phyloP scores from a whole-genome alignment of 1,140 invertebrate genomes.

The Leptestheria dahalacensis region DNA sequence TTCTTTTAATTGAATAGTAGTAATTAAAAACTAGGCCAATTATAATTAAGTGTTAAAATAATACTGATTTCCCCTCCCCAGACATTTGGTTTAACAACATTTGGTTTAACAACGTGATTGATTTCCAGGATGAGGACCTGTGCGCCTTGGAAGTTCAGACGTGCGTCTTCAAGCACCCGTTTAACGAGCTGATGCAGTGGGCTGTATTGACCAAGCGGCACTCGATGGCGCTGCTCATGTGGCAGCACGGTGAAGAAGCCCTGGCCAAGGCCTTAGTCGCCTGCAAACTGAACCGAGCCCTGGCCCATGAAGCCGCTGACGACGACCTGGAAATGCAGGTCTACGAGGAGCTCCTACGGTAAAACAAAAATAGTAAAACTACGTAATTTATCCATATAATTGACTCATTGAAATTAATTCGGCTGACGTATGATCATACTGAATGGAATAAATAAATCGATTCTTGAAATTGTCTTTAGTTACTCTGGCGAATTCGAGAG shows the following conservation, averaged over 20 bases:
- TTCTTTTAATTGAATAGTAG: too few relatives aligned
- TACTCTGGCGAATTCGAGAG: slow-evolving; percentile 78
- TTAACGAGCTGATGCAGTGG: slow-evolving; percentile 87
- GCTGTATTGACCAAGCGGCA: slow-evolving; percentile 90
- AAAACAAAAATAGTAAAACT: not conserved
- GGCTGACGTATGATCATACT: too few relatives aligned
- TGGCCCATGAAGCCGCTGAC: slow-evolving; percentile 90
- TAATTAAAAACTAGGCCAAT: too few relatives aligned
- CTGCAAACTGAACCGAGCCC: slow-evolving; percentile 86
- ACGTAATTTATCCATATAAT: not conserved
- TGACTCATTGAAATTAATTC: too few relatives aligned
- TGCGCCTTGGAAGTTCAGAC: not conserved
- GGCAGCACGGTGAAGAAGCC: slow-evolving; percentile 94
- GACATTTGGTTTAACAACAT: too few relatives aligned
- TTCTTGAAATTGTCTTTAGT: slow-evolving; percentile 26
- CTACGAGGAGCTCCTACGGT: slow-evolving; percentile 62
- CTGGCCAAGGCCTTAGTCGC: slow-evolving; percentile 88
- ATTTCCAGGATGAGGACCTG: not conserved
- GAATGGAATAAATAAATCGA: too few relatives aligned
- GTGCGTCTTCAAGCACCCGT: slow-evolving; percentile 73
- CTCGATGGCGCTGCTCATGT: slow-evolving; percentile 90
- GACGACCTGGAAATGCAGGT: slow-evolving; percentile 93
- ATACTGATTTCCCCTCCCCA: too few relatives aligned
- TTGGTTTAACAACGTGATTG: not conserved
- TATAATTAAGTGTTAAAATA: too few relatives aligned